Base-by-base conservation (phyloP, 2,888 invertebrate species). In the Amblyjoppa fuscipennis region DNA sequence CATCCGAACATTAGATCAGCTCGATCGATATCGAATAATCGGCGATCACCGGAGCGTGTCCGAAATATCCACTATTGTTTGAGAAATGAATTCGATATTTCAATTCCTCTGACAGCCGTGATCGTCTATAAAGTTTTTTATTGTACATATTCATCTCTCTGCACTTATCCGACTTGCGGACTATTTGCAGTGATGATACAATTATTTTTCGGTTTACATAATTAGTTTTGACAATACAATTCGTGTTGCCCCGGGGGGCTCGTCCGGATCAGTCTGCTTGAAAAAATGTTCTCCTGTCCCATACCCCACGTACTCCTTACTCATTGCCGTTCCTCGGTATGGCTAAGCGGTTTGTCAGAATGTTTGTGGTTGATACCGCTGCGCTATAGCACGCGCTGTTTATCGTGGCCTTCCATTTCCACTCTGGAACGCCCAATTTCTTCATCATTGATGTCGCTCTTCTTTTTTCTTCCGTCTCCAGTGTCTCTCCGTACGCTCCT, bases 81-180 rank as follows among this genome's bases (percentile, higher is more conserved):
- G n/a, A 59, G 16, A 76, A 81, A 28, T 79, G 31, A 56, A 20
- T 1, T 6, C 0, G 7, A 0, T 16, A 51, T 31, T n/a, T 56
- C 77, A 78, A 74, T n/a, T 69, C 74, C 82, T 82, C 82, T 51
- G 73, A 78, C 90, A 92, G 92, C 93, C 93, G 93, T 93, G 93
- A 93, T 93, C 93, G 93, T 51, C 61, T 28, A 61, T 28, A 61
- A 31, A 13, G 61, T n/a, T 61, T 61, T 61, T 28, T 61, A 61
- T 61, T 61, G 61, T 0, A 61, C 28, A 61, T 25, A 34, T 0
- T 3, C 51, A 51, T 16, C n/a, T 34, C 2, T 11, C 16, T 13
- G 31, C 3, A 61, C 61, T 0, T 61, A 61, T 25, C 61, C 34
- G 34, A 61, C 34, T 34, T 16, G 61, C 34, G 34, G 61, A 9